These are phyloP conservation scores for Tamandua tetradactyla DNA, from an alignment of 2,797 vertebrate genomes.

Conservation along the genomic window DNA sequence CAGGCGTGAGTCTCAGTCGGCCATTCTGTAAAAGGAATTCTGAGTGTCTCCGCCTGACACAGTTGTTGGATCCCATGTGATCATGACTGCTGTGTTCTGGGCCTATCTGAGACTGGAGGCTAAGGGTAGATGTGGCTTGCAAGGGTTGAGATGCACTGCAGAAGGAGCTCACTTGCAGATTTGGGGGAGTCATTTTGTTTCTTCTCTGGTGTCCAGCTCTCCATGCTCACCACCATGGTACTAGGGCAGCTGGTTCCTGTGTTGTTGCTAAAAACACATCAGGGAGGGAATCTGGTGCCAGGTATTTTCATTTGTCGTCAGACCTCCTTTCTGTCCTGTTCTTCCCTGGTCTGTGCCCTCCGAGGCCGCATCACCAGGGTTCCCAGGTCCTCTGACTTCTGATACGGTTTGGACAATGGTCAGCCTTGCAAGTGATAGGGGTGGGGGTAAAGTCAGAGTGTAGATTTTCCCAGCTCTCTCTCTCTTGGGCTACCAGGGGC, in stretches of 20 bases:
- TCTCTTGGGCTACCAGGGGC: background rate
- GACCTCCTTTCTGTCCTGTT: background rate
- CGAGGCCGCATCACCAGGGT: background rate
- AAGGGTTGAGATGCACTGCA: background rate
- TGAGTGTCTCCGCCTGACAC: background rate
- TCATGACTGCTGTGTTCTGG: background rate
- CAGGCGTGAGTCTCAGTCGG: background rate
- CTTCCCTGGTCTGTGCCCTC: background rate
- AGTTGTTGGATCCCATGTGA: background rate
- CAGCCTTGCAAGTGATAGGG: background rate
- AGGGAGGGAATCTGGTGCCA: background rate
- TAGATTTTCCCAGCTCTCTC: background rate
- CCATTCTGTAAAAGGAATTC: background rate
- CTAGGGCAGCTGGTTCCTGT: background rate
- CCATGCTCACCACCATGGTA: background rate
- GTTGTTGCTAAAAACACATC: constrained; percentile 4
- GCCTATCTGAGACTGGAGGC: background rate
- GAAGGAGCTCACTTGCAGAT: background rate
- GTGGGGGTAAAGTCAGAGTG: background rate
- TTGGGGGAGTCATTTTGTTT: background rate
- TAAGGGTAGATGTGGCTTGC: too few relatives aligned
- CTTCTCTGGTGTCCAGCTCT: background rate
- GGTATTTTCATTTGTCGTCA: background rate
- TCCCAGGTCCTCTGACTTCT: background rate
- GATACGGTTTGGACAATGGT: background rate